phyloP scores from a whole-genome alignment of 2,797 vertebrate genomes.

The Melanogrammus aeglefinus region DNA sequence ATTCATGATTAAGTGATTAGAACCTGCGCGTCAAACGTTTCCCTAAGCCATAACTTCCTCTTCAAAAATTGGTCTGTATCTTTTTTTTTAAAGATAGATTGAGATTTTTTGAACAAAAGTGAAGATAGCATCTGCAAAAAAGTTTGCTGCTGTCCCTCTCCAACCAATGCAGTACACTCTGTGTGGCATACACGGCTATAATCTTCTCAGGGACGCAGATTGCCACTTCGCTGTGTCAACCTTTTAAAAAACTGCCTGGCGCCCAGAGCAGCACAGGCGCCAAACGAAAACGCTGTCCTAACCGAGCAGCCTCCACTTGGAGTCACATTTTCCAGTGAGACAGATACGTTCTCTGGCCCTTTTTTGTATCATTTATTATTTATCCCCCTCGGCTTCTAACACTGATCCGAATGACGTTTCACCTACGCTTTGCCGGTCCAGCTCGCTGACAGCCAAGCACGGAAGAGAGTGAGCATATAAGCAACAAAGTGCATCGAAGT shows the following conservation, averaged over 20 bases:
- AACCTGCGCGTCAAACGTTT: neutral
- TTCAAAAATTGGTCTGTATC: neutral
- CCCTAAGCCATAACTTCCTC: neutral
- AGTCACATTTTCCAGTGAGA: neutral
- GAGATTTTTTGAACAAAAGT: neutral
- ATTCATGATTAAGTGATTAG: neutral
- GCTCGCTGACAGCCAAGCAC: neutral
- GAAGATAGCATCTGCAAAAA: neutral
- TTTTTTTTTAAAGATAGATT: neutral
- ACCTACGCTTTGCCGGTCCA: neutral
- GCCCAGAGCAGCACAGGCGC: neutral
- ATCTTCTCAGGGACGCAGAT: neutral
- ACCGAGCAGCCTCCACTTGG: neutral
- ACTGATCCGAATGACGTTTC: constrained; percentile 20
- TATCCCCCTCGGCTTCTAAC: constrained; percentile 20
- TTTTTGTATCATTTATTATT: neutral
- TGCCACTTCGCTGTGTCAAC: neutral
- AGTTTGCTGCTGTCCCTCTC: neutral
- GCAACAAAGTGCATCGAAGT: constrained; percentile 58
- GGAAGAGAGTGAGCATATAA: constrained; percentile 45
- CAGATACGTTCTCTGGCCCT: neutral
- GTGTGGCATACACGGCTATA: too few relatives aligned
- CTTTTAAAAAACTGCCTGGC: neutral
- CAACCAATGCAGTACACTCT: neutral
- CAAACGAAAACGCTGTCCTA: neutral